These are phyloP conservation scores for Augochlorella aurata DNA, from an alignment of 2,888 invertebrate genomes.

Conservation along the genomic window DNA sequence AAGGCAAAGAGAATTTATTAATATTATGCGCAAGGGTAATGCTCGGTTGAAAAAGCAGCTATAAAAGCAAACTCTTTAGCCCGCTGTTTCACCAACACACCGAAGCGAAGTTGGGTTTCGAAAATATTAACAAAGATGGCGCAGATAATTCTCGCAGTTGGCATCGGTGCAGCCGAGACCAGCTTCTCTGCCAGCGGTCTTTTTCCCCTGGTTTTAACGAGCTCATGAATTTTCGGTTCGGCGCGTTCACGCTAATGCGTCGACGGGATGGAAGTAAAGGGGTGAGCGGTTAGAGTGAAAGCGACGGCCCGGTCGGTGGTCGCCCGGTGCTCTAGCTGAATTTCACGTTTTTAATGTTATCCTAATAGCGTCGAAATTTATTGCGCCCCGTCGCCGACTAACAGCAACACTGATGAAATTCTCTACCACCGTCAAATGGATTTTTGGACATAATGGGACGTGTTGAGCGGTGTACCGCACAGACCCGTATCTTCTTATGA, in stretches of 20 bases:
- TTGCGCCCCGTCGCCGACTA: constrained; percentile 22
- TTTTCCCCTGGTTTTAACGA: constrained; percentile 39
- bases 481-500: not conserved
- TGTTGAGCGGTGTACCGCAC: not conserved
- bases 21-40: no score
- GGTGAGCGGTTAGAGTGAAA: constrained; percentile 25
- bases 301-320: not conserved
- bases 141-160: not conserved
- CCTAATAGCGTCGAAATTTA: constrained; percentile 56
- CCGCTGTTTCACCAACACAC: not conserved
- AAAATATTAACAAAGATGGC: not conserved
- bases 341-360: constrained; percentile 50
- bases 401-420: constrained; percentile 14
- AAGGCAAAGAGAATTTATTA: no score
- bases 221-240: constrained; percentile 50
- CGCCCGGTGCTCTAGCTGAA: constrained; percentile 64
- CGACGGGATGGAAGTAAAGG: constrained; percentile 35
- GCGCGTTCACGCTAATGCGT: constrained; percentile 41
- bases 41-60: no score
- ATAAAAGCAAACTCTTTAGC: not conserved
- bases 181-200: not conserved
- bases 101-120: not conserved
- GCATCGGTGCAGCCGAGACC: not conserved
- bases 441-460: not conserved
- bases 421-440: not conserved